Conservation (phyloP, 1,140 invertebrate species). For the Drosophila tsacasi region DNA sequence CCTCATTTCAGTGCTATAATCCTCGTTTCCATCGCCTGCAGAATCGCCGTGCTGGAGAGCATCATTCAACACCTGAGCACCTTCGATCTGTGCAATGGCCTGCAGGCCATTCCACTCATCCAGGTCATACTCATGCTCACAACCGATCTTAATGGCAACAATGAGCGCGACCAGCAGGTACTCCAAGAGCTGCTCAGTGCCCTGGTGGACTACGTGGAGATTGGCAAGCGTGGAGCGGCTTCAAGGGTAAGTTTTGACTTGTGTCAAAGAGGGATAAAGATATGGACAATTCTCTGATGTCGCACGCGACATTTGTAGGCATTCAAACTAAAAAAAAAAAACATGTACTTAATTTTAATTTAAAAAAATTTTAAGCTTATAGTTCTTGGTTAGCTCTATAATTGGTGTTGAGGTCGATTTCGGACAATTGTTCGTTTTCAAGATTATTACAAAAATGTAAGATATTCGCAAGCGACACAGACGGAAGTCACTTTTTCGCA, state of each 20-base stretch:
- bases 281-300: too few relatives aligned
- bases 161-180: conserved; percentile 91
- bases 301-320: too few relatives aligned
- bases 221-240: conserved; percentile 86
- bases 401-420: too few relatives aligned
- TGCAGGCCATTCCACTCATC: conserved; percentile 95
- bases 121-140: conserved; percentile 96
- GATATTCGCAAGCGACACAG: too few relatives aligned
- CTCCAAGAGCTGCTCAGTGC: conserved; percentile 91
- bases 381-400: too few relatives aligned
- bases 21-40: conserved; percentile 1
- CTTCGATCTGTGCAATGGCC: conserved; percentile 87
- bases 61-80: conserved; percentile 77
- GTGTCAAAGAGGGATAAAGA: too few relatives aligned
- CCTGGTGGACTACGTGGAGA: conserved; percentile 92
- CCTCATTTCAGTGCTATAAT: background rate
- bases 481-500: too few relatives aligned
- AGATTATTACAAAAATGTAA: too few relatives aligned
- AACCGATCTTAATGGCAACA: conserved; percentile 93
- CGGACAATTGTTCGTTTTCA: too few relatives aligned
- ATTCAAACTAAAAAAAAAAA: too few relatives aligned
- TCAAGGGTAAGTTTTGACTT: conserved; percentile 49
- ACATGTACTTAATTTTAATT: too few relatives aligned
- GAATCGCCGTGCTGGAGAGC: conserved; percentile 79
- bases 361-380: too few relatives aligned